Base-by-base conservation (phyloP, 64 coral and sea anemone genomes). In the Actinia equina region DNA sequence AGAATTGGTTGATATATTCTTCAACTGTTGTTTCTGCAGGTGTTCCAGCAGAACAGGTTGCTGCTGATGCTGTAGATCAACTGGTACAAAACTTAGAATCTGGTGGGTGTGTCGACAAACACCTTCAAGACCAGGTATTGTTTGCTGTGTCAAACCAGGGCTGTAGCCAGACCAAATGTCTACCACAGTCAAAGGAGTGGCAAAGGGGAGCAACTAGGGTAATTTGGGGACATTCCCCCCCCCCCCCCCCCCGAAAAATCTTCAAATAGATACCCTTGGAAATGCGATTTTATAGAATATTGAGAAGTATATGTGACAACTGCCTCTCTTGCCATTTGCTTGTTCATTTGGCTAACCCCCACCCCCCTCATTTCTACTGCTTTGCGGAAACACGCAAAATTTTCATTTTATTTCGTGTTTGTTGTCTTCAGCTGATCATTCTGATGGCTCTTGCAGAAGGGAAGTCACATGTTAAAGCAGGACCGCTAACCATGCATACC, bases 401-500 rank as follows among this genome's bases (percentile, higher is more conserved):
- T 22, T 70, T 45, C 14, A 26, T 85, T 54, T 61, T 10, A 63
- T 77, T 77, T 41, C 19, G 3, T 53, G 41, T 43, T 83, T 37
- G 76, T 57, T 70, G 77, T 79, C 16, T 58, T 87, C 54, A 99
- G 97, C 61, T 99, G 18, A 86, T 99, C 49, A 99, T 99, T 18
- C 85, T 99, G 20, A 99, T 99, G 97, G 97, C 93, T 37, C 64
- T 99, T 19, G 97, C 97, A 13, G 71, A 53, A 27, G 97, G 97
- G 12, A 92, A 87, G 37, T 99, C 97, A 82, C 86, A 87, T 27
- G 88, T 99, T n/a, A 93, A 52, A 71, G 81, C 71, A 86, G 97
- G 97, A 77, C 93, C 93, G 77, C 90, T 99, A n/a, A 99, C 97
- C n/a, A 90, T 93, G 85, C 97, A 99, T 71, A 99, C 97, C 45